Conservation (phyloP, 2,113 vertebrate species). For the Lycaon pictus region DNA sequence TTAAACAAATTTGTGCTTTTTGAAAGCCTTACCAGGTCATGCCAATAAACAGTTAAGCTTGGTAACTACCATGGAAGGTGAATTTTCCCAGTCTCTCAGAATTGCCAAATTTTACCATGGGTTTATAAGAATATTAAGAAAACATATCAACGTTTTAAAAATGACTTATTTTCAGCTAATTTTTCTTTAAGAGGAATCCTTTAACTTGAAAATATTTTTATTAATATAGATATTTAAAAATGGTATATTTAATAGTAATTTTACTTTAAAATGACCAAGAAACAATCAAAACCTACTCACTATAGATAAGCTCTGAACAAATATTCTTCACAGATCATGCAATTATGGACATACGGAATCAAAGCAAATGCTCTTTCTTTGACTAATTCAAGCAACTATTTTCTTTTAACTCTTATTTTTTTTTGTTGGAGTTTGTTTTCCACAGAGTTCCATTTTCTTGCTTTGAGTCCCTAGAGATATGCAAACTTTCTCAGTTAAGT, state of each 20-base stretch:
- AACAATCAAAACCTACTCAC: background rate
- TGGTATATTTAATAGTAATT: background rate
- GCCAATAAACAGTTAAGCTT: background rate
- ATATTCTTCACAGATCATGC: background rate
- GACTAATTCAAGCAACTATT: background rate
- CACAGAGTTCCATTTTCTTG: background rate
- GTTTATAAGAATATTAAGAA: background rate
- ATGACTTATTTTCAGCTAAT: background rate
- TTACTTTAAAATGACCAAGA: background rate
- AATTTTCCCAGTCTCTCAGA: background rate
- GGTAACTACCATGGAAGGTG: background rate
- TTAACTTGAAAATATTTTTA: background rate
- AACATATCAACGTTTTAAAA: background rate
- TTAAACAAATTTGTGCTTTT: background rate
- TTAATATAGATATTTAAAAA: background rate
- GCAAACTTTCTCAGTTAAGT: background rate
- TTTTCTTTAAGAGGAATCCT: background rate
- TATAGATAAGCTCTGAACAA: background rate
- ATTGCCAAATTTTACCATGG: background rate
- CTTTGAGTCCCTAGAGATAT: background rate
- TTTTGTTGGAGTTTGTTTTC: background rate
- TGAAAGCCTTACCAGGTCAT: background rate
- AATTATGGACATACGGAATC: background rate
- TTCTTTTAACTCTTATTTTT: background rate
- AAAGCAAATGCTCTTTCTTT: background rate